These are phyloP conservation scores for Porites rus DNA, from an alignment of 92 coral and sea anemone genomes.

Conservation along the genomic window DNA sequence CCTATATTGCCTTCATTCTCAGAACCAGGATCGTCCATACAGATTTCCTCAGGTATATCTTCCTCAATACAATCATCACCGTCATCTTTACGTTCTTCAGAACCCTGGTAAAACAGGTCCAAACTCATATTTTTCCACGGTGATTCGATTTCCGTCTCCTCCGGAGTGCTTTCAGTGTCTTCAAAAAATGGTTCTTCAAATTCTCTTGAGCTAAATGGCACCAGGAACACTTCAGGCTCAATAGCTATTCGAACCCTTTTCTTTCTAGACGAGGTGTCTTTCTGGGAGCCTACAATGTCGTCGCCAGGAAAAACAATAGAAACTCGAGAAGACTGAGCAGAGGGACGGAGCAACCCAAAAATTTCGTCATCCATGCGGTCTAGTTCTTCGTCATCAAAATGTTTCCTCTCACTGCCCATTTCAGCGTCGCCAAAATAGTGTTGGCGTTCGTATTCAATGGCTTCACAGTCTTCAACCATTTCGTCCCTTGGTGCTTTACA, in stretches of 20 bases:
- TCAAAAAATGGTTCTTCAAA: constrained; percentile 36
- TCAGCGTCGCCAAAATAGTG: background rate
- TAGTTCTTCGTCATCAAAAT: background rate
- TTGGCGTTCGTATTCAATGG: background rate
- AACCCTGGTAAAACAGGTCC: background rate
- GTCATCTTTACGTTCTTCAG: background rate
- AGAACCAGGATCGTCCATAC: background rate
- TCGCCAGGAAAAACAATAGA: constrained; percentile 9
- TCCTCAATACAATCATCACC: background rate
- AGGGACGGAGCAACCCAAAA: constrained; percentile 12
- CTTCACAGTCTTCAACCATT: background rate
- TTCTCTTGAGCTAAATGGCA: constrained; percentile 40
- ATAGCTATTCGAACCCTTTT: constrained; percentile 9
- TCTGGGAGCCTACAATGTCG: background rate
- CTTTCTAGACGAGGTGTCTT: background rate
- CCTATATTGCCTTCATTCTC: background rate
- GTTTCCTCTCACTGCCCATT: background rate
- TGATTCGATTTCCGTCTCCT: background rate
- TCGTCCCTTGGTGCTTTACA: background rate
- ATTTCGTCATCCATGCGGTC: constrained; percentile 16
- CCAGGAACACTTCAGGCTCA: constrained; percentile 26
- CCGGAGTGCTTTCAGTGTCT: background rate
- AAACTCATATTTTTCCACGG: background rate
- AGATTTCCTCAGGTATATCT: background rate
- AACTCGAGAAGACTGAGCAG: background rate